phyloP scores from a whole-genome alignment of 2,797 vertebrate species.

The Schizothorax lantsangensis region DNA sequence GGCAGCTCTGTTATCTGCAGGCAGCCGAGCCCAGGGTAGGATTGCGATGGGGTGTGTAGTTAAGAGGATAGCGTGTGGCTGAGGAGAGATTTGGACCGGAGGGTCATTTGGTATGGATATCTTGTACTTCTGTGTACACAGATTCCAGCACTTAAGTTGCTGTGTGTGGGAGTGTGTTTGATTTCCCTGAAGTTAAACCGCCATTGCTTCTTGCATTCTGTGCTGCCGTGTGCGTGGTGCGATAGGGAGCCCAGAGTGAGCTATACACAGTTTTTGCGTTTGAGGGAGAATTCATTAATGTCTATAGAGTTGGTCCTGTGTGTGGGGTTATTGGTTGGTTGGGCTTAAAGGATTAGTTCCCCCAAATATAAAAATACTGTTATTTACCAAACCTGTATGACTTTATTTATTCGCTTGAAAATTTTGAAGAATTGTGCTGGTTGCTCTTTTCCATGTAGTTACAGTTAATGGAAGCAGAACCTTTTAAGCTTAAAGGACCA shows the following conservation, averaged over 20 bases:
- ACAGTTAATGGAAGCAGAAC: not conserved
- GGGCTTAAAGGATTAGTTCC: conserved; percentile 14
- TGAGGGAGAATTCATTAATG: not conserved
- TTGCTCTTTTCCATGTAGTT: not conserved
- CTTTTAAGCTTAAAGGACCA: not conserved
- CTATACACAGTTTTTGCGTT: not conserved
- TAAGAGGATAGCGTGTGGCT: conserved; percentile 27
- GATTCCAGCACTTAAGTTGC: not conserved
- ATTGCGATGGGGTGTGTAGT: conserved; percentile 5
- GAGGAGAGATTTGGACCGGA: not conserved
- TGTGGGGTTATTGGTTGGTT: not conserved
- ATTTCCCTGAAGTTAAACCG: conserved; percentile 22
- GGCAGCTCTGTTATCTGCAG: not conserved
- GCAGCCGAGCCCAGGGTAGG: not conserved
- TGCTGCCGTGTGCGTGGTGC: not conserved
- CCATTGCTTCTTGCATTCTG: not conserved
- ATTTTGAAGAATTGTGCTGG: not conserved
- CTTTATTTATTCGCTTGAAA: conserved; percentile 7
- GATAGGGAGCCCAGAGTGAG: not conserved
- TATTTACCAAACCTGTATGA: not conserved
- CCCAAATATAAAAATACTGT: not conserved
- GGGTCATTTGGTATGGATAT: conserved; percentile 36
- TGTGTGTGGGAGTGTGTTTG: conserved; percentile 11
- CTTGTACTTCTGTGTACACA: not conserved
- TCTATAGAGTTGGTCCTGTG: not conserved